Base-by-base conservation (phyloP, 2,797 vertebrate genomes). In the Sylvia borin region DNA sequence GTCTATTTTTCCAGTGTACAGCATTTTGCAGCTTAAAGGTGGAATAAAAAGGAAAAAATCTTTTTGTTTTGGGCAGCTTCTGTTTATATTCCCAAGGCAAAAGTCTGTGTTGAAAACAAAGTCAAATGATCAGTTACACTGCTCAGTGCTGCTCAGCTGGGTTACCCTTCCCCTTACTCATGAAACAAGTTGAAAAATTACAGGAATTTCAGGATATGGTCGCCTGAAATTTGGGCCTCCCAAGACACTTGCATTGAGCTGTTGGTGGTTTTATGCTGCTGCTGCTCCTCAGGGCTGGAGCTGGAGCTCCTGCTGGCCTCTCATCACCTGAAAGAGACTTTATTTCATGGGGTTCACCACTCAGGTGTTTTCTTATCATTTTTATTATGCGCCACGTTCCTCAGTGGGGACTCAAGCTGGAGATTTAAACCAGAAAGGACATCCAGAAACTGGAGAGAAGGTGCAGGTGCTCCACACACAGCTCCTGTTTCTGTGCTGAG, bases 381-480 rank as follows among this genome's bases (percentile, higher is more conserved):
- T 42, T 55, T 55, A 1, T 31, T 17, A 34, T 3, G 3, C 40
- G 29, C 32, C 34, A 27, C 9, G 0, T 17, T 38, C 20, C 47
- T 75, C 70, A 72, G 0, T 17, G 8, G 31, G 54, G 26, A 29
- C 27, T 9, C 7, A 22, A 14, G n/a, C 5, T 26, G 40, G 47
- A 75, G 36, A 36, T 71, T 32, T n/a, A 8, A 12, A 55, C 18
- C 31, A 10, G 60, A 32, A 48, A 12, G 31, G 20, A 9, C 47
- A 2, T 45, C 25, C 3, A 6, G 50, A 2, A 42, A 38, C 2
- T 34, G 51, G 51, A 40, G 81, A 47, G 64, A 36, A 85, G 32
- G 26, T 71, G 15, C 4, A 78, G n/a, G 22, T 61, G 38, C 31
- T 21, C 16, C 51, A 18, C 38, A 62, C 43, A 14, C 38, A 62